phyloP scores from a whole-genome alignment of 2,888 invertebrate species.

The Psylliodes chrysocephalus region DNA sequence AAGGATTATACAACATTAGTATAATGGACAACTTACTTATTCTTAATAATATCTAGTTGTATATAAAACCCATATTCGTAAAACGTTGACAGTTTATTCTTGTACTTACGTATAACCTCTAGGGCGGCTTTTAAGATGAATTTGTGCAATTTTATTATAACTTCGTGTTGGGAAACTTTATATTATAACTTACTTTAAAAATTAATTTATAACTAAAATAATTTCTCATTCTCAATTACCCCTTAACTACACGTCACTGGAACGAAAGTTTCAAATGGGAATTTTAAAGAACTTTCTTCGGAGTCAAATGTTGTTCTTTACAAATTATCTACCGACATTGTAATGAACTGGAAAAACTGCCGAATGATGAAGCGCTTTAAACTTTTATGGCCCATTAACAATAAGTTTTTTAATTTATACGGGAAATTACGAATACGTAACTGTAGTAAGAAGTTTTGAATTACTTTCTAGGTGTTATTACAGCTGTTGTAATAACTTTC shows the following conservation, averaged over 20 bases:
- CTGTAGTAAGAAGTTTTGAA: constrained; percentile 7
- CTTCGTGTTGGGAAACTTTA: no score
- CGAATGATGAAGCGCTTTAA: constrained; percentile 17
- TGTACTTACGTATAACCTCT: no score
- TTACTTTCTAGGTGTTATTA: constrained; percentile 7
- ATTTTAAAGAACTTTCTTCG: constrained; percentile 29
- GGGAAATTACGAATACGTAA: constrained; percentile 15
- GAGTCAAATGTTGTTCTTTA: constrained; percentile 33
- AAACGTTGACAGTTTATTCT: no score
- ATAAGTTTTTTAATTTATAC: constrained; percentile 29
- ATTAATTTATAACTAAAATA: no score
- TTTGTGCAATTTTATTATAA: no score
- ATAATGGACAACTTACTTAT: no score
- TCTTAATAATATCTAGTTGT: no score
- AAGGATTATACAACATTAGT: no score
- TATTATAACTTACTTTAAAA: no score
- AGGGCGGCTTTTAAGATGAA: no score
- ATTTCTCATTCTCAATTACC: no score
- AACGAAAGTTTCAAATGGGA: constrained; percentile 22
- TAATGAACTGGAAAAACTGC: constrained; percentile 30
- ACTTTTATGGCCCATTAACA: constrained; percentile 24
- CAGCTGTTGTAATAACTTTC: background rate
- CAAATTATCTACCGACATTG: constrained; percentile 31
- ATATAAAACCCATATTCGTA: no score
- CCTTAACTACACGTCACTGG: background rate